phyloP scores from a whole-genome alignment of 2,113 vertebrate genomes.

The Sakesphorus luctuosus region DNA sequence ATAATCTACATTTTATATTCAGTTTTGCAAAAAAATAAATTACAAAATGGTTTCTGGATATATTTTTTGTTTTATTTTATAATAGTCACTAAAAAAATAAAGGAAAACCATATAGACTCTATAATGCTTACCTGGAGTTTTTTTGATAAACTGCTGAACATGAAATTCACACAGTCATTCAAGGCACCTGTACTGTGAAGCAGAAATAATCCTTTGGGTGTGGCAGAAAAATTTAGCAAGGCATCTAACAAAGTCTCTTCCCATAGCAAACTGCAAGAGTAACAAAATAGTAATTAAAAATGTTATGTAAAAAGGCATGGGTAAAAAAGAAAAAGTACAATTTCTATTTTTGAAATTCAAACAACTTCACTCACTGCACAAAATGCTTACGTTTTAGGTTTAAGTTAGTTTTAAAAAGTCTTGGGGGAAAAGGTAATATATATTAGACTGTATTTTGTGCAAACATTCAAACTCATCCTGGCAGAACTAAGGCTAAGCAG shows the following conservation, averaged over 20 bases:
- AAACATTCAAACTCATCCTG: background rate
- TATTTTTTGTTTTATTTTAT: background rate
- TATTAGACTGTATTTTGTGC: background rate
- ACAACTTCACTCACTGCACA: background rate
- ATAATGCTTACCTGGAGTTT: constrained; percentile 85
- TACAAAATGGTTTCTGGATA: background rate
- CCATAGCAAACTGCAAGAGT: constrained; percentile 82
- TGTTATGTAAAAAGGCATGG: fast-evolving
- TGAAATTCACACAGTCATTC: constrained; percentile 87
- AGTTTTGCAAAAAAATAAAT: background rate
- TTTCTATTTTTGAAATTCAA: background rate
- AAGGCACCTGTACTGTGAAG: constrained; percentile 90
- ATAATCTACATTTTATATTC: background rate
- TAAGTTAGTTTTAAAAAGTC: background rate
- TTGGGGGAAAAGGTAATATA: background rate
- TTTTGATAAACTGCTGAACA: constrained; percentile 88
- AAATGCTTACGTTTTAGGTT: background rate
- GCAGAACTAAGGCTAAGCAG: background rate
- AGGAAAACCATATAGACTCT: background rate
- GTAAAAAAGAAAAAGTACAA: background rate
- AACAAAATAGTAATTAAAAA: background rate
- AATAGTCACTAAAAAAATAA: background rate
- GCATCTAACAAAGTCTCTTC: constrained; percentile 93
- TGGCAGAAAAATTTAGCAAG: constrained; percentile 89
- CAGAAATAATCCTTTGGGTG: constrained; percentile 90